Percentiles rank a stretch among this genome's conserved stretches.
phyloP scores from a whole-genome alignment of 2,113 vertebrate genomes.

The Rhipidura dahli region DNA sequence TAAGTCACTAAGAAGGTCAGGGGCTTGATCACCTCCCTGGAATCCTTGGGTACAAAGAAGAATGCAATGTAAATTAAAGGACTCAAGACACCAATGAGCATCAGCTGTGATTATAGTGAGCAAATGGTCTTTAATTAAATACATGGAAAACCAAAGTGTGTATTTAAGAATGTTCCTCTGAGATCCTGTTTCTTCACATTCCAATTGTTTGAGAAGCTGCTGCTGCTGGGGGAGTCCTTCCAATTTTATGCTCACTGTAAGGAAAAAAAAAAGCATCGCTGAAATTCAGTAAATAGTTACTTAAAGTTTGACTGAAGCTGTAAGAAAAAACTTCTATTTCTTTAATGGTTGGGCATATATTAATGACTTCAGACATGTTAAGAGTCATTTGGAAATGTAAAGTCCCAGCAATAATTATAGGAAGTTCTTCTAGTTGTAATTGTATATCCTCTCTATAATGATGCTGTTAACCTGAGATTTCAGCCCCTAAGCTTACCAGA shows the following conservation, averaged over 20 bases:
- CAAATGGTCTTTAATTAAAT: not conserved
- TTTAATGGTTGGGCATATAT: not conserved
- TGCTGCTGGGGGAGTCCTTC: not conserved
- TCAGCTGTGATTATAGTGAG: not conserved
- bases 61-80: not conserved
- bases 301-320: not conserved
- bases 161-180: not conserved
- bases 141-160: not conserved
- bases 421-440: not conserved
- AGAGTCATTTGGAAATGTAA: slow-evolving; percentile 17
- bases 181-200: not conserved
- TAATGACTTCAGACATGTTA: not conserved
- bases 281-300: not conserved
- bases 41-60: not conserved
- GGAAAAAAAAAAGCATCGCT: not conserved
- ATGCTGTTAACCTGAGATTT: slow-evolving; percentile 34
- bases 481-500: slow-evolving; percentile 26
- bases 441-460: slow-evolving; percentile 17
- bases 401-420: not conserved
- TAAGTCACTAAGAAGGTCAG: not conserved
- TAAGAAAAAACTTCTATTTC: not conserved
- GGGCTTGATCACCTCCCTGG: not conserved
- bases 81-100: not conserved
- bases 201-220: not conserved
- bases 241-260: not conserved